phyloP scores from a whole-genome alignment of 2,113 vertebrate species.

The Coturnix japonica region DNA sequence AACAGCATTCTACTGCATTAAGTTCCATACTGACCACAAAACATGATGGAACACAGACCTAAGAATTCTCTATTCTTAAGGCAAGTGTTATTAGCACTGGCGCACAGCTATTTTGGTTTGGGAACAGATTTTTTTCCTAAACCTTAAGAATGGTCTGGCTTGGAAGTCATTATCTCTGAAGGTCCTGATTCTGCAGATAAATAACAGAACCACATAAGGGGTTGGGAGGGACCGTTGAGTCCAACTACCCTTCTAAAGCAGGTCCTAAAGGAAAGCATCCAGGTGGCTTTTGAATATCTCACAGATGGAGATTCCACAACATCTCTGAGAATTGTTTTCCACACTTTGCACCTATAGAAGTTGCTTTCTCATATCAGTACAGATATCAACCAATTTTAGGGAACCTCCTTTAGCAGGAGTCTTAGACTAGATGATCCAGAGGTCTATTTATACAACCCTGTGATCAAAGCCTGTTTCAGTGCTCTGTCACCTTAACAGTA shows the following conservation, averaged over 20 bases:
- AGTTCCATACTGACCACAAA: fast-evolving
- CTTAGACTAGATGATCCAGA: no score
- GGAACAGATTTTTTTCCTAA: neutral
- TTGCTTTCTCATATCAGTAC: no score
- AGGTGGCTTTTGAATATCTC: neutral
- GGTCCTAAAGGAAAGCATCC: neutral
- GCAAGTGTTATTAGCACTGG: neutral
- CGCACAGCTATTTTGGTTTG: neutral
- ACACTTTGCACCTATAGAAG: no score
- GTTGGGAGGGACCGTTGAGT: no score
- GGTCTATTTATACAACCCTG: no score
- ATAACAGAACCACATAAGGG: neutral
- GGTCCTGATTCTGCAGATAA: neutral
- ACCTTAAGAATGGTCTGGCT: neutral
- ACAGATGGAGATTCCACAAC: neutral
- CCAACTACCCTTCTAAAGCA: neutral
- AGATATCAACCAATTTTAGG: no score
- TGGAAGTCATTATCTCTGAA: neutral
- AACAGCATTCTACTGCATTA: fast-evolving
- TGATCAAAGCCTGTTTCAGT: no score
- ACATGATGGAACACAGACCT: fast-evolving
- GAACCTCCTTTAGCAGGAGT: no score
- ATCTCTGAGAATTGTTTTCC: neutral
- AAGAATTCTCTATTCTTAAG: neutral
- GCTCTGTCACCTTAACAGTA: no score